Base-by-base conservation (phyloP, 2,888 invertebrate species). In the Eledona agricola region DNA sequence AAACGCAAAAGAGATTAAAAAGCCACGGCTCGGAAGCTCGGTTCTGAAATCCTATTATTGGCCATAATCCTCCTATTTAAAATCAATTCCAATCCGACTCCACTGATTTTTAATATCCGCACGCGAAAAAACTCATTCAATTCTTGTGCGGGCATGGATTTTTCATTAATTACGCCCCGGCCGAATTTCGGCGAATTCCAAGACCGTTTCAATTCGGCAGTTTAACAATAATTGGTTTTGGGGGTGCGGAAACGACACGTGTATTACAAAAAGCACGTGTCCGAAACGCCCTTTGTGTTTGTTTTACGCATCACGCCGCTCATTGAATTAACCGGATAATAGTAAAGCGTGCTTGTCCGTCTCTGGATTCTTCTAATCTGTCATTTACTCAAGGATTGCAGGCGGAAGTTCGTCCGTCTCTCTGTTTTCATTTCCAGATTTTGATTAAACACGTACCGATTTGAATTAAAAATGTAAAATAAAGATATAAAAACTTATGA, bases 241-340 rank as follows among this genome's bases (percentile, higher is more conserved):
- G n/a, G 45, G 23, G 52, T 40, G 47, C 29, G 22, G 35, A 9
- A 28, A 42, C 15, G 53, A 47, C 53, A 53, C 53, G 53, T 53
- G 53, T 42, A 22, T 11, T 35, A 49, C 25, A 49, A 49, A 34
- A 42, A 50, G 50, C 54, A 54, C 54, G 54, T 54, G 54, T 25
- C 25, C 23, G 28, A 43, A 28, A 34, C 55, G 63, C 64, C 64
- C 63, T 64, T 62, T 59, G 49, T 72, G 64, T 72, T 72, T 72
- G 69, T 66, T 69, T 67, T 66, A 62, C 64, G 69, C 71, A 66
- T 66, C 66, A 66, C 67, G 70, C 65, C 68, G 67, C 61, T 72
- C 70, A 72, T 72, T 70, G 72, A 72, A 72, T 72, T 72, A 72
- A 65, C 67, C 55, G 69, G 69, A 69, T 69, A 64, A 65, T 64